Base-by-base conservation (phyloP, 2,113 vertebrate genomes). In the Vanacampus margaritifer region DNA sequence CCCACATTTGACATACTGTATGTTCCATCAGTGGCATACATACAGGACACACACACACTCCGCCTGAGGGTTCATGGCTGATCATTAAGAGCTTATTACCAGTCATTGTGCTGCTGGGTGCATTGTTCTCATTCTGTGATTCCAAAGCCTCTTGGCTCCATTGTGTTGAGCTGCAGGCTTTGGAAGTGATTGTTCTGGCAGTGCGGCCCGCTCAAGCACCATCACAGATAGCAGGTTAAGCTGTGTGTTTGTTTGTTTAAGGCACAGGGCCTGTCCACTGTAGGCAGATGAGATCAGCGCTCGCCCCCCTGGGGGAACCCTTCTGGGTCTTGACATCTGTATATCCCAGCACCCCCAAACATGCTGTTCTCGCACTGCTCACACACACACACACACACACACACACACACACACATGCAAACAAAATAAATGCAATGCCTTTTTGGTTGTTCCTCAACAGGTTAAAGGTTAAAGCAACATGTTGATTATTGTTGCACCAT, bases 211-310 rank as follows among this genome's bases (percentile, higher is more conserved):
- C 74, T 80, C 76, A 83, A 86, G 76, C 73, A 76, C 84, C 79
- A 86, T 86, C 78, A 62, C 79, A 87, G 85, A 87, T 88, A 88
- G 75, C 74, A 76, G 78, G 65, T 65, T 85, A 86, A 85, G 71
- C 82, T 87, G 67, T 78, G 76, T 83, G 87, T 86, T 81, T 90
- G 87, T 90, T 90, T 89, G 85, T 90, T 90, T 90, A 89, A 89
- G 80, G 84, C 83, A 86, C 77, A 68, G 79, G 82, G 81, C 73
- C 84, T 82, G 83, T 86, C 86, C 86, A 88, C 77, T 79, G 80
- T 84, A 74, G 83, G 84, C 74, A 88, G 84, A 89, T 87, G 87
- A 89, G 84, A 81, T 85, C 78, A 83, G 64, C 75, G n/a, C 67
- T 32, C 16, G 35, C 69, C 54, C 74, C 77, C 66, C 51, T 17